phyloP scores from a whole-genome alignment of 1,140 invertebrate species.

The Euglossa dilemma region DNA sequence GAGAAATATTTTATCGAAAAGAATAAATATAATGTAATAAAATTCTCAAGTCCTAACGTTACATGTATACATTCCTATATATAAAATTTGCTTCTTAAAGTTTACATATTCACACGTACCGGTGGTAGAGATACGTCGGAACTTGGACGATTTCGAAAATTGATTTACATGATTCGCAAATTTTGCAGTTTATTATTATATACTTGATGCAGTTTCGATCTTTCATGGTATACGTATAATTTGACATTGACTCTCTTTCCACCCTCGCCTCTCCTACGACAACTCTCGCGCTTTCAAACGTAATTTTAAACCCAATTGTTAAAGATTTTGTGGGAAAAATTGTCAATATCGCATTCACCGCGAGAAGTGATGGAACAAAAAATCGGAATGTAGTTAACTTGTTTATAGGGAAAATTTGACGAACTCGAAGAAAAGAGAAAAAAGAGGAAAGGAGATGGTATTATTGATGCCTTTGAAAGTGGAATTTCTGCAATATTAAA shows the following conservation, averaged over 20 bases:
- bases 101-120: no score
- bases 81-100: background rate
- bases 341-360: background rate
- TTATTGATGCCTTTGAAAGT: background rate
- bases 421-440: background rate
- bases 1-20: conserved; percentile 4
- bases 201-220: no score
- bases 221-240: background rate
- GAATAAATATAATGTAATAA: background rate
- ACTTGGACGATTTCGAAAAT: no score
- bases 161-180: no score
- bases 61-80: background rate
- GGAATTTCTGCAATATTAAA: background rate
- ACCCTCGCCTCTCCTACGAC: background rate
- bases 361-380: background rate
- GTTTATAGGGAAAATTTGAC: background rate
- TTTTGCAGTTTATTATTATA: no score
- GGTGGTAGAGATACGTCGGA: no score
- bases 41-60: background rate
- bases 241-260: background rate
- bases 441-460: background rate
- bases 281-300: background rate
- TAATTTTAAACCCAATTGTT: background rate
- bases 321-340: background rate
- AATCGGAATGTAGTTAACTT: background rate